A percentile compares a stretch with the other conserved stretches of the same genome.
Conservation (phyloP, 2,888 invertebrate genomes). For the Clanis bilineata region DNA sequence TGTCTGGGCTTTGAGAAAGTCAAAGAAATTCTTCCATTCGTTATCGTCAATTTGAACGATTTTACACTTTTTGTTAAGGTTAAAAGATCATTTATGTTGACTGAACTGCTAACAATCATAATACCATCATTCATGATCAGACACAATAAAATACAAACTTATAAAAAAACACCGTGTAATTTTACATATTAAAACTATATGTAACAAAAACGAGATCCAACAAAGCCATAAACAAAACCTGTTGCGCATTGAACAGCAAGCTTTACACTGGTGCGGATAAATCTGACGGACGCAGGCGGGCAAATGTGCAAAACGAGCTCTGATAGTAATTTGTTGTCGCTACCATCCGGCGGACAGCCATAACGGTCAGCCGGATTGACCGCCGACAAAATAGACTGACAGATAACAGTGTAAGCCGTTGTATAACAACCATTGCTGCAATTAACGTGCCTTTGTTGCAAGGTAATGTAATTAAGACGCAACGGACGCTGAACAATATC, state of each 20-base stretch:
- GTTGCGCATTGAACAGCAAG: slow-evolving; percentile 31
- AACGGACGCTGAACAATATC: slow-evolving; percentile 34
- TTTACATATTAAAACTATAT: neutral
- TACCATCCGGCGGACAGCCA: slow-evolving; percentile 23
- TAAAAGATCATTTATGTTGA: neutral
- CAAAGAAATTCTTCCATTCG: neutral
- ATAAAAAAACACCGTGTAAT: neutral
- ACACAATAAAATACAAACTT: neutral
- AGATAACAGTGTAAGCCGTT: slow-evolving; percentile 21
- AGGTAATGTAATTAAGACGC: slow-evolving; percentile 29
- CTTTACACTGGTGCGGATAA: slow-evolving; percentile 46
- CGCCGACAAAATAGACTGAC: slow-evolving; percentile 21
- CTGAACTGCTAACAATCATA: neutral
- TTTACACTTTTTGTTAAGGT: neutral
- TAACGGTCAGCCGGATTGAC: slow-evolving; percentile 30
- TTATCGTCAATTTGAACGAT: slow-evolving; percentile 1
- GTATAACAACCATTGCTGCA: slow-evolving; percentile 21
- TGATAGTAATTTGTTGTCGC: slow-evolving; percentile 40
- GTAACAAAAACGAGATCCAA: neutral
- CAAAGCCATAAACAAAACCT: neutral
- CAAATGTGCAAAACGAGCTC: slow-evolving; percentile 47
- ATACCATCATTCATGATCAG: neutral
- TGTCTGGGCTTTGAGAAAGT: slow-evolving; percentile 1
- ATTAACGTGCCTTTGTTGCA: slow-evolving; percentile 32
- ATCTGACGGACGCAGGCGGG: slow-evolving; percentile 43